Conservation (phyloP, 2,888 invertebrate genomes). For the Galerucella nymphaeae region DNA sequence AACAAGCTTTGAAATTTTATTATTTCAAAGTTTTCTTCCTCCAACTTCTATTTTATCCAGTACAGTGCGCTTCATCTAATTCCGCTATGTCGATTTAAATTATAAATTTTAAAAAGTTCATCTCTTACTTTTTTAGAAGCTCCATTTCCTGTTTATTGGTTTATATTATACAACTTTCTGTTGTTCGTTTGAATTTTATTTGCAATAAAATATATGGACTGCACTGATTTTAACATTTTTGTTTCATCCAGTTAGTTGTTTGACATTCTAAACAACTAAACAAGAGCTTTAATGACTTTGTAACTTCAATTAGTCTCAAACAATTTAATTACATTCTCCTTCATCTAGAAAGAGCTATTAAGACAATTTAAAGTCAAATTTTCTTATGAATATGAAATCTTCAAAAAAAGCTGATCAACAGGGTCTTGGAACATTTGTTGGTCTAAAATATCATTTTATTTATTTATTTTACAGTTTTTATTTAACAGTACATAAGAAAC, state of each 20-base stretch:
- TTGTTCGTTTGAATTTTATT: not conserved
- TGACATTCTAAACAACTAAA: slow-evolving; percentile 18
- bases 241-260: slow-evolving; percentile 8
- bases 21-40: slow-evolving; percentile 39
- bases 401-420: too few relatives aligned
- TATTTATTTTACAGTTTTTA: too few relatives aligned
- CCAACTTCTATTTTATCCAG: slow-evolving; percentile 52
- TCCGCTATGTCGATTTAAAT: slow-evolving; percentile 58
- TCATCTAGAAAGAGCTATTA: slow-evolving; percentile 29
- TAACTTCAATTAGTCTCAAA: slow-evolving; percentile 30
- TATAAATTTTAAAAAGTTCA: slow-evolving; percentile 57
- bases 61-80: slow-evolving; percentile 54
- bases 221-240: not conserved
- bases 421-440: too few relatives aligned
- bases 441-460: too few relatives aligned
- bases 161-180: slow-evolving; percentile 41
- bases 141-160: slow-evolving; percentile 54
- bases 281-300: slow-evolving; percentile 30
- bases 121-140: slow-evolving; percentile 34
- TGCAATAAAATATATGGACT: too few relatives aligned
- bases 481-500: too few relatives aligned
- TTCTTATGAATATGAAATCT: slow-evolving; percentile 24
- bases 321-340: slow-evolving; percentile 32
- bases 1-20: slow-evolving; percentile 41
- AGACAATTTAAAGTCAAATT: slow-evolving; percentile 30